Evolutionary conservation across 2,888 invertebrate genomes (phyloP), one percentile per base, ranked within the genome.

Genomic region (Hirudinaria manillensis): DNA sequence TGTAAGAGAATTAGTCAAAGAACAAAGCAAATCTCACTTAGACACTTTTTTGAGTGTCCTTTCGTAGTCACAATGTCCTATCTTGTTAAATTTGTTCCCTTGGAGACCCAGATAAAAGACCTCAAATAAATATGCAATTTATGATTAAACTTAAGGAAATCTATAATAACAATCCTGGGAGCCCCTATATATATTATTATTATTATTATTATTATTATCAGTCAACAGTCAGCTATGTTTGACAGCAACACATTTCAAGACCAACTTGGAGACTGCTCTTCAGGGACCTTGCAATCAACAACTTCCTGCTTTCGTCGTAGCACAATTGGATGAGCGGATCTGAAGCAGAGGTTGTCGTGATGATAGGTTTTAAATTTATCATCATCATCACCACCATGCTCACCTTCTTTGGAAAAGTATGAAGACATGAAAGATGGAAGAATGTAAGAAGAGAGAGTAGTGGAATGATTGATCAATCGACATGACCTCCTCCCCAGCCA

Each of bases 371-470:
- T 16, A 10, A 4, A 61, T 61, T 19, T 27, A 10, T 61, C 29
- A 61, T 29, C 61, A 24, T 10, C 24, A 24, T 29, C 61, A 24
- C 24, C 61, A 24, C 24, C 61, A 29, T 13, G 29, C 61, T 61
- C 61, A 86, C 85, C 85, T 81, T 92, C 92, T 84, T 93, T 93
- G 84, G 90, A 89, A 76, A 92, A 88, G 53, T 85, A 84, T 66
- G 92, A 90, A 85, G 92, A 91, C 16, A 95, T 88, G 85, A 96
- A 94, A 51, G 92, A 92, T 19, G 95, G 95, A 70, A 96, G 90
- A 79, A 96, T 87, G 83, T 92, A 93, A 65, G 94, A 93, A 36
- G 96, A 87, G 6, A 91, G 88, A 79, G 92, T 91, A 76, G 92
- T 93, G 0, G 97, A 95, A 84, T 94, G 93, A 85, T 98, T 97